Evolutionary conservation across 2,888 invertebrate genomes (phyloP).

Genomic region (Tetranychus piercei): DNA sequence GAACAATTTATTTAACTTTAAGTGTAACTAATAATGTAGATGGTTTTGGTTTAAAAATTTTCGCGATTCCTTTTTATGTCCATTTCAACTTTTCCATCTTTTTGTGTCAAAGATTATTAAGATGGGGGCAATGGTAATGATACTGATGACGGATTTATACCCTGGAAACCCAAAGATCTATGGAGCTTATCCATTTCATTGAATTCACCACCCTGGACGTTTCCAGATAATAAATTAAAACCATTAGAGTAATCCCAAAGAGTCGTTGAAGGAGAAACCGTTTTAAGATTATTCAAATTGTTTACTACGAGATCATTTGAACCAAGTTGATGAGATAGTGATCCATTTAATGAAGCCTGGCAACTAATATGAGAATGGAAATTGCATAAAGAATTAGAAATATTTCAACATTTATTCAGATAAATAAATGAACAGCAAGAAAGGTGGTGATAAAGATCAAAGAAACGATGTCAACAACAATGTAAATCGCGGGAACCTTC

Average conservation of each 20-base stretch:
- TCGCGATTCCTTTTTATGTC: too few species aligned
- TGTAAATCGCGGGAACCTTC: too few species aligned
- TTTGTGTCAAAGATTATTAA: not conserved
- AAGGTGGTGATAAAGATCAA: not conserved
- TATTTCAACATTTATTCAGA: not conserved
- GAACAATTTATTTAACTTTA: too few species aligned
- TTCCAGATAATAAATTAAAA: not conserved
- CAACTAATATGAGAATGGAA: not conserved
- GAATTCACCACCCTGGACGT: not conserved
- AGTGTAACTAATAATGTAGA: too few species aligned
- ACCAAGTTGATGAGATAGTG: not conserved
- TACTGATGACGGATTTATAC: not conserved
- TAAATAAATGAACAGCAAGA: not conserved
- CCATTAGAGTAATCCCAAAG: not conserved
- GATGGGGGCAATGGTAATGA: not conserved
- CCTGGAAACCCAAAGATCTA: not conserved
- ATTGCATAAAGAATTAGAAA: not conserved
- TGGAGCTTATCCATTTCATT: not conserved
- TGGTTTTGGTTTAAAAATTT: too few species aligned
- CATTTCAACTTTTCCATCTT: too few species aligned
- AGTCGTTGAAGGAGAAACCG: not conserved
- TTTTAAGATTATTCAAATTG: not conserved
- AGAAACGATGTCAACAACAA: not conserved
- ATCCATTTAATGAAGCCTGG: not conserved
- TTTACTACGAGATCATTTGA: not conserved